A percentile compares a stretch with the other conserved stretches of the same genome.
Conservation (phyloP, 2,888 invertebrate species). For the Ophraella communa region DNA sequence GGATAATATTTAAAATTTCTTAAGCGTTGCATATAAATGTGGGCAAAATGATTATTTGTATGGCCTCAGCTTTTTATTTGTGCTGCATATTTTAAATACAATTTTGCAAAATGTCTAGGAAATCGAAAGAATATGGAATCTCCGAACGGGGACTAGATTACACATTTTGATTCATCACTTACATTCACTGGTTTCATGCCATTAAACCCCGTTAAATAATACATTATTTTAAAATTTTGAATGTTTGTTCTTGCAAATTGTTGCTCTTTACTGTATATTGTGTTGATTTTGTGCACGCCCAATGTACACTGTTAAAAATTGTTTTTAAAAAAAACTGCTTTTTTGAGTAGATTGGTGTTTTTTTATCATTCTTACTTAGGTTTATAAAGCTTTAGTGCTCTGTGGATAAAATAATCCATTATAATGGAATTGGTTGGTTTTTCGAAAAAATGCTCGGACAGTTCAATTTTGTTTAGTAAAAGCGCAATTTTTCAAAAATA, state of each 20-base stretch:
- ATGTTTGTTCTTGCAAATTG: slow-evolving; percentile 2
- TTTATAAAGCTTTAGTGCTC: too few species aligned
- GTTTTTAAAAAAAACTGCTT: not conserved
- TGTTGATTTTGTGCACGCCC: slow-evolving; percentile 30
- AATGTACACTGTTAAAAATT: slow-evolving; percentile 7
- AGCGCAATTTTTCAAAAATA: too few species aligned
- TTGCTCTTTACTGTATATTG: slow-evolving; percentile 3
- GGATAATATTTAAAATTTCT: too few species aligned
- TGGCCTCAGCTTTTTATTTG: too few species aligned
- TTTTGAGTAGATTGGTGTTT: not conserved
- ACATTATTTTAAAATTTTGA: not conserved
- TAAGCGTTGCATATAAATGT: too few species aligned
- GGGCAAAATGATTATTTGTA: too few species aligned
- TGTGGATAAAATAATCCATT: too few species aligned
- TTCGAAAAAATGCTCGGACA: too few species aligned
- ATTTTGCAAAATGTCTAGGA: too few species aligned
- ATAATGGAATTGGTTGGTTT: too few species aligned
- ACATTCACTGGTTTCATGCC: not conserved
- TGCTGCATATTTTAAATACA: not conserved
- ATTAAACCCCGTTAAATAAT: not conserved
- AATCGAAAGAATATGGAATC: not conserved
- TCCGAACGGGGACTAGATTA: not conserved
- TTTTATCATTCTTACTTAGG: not conserved
- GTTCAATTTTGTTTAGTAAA: too few species aligned
- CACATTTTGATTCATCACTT: not conserved